Evolutionary conservation across 2,113 vertebrate species (phyloP).

Genomic region (Catagonus wagneri): DNA sequence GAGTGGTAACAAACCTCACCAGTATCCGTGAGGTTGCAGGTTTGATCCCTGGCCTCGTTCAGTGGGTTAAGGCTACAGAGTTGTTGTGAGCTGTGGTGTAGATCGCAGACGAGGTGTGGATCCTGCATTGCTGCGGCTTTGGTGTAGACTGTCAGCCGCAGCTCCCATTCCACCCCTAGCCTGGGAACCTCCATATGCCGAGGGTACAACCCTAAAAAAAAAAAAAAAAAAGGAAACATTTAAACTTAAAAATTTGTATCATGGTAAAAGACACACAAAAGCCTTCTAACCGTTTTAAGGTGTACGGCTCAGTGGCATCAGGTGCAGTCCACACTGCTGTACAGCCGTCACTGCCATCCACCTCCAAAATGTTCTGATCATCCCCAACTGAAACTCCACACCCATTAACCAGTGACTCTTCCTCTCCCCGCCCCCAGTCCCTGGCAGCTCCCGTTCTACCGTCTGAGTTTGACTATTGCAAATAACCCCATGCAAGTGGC

Average conservation of each 20-base stretch:
- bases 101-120: too few relatives aligned
- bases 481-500: accelerated
- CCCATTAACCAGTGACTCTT: neutral
- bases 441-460: neutral
- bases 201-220: too few relatives aligned
- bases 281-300: neutral
- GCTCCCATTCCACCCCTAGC: too few relatives aligned
- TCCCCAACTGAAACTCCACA: neutral
- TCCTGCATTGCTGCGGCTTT: too few relatives aligned
- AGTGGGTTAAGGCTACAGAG: too few relatives aligned
- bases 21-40: too few relatives aligned
- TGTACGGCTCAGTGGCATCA: neutral
- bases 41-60: too few relatives aligned
- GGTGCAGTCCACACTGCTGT: accelerated
- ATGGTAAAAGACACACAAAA: too few relatives aligned
- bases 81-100: too few relatives aligned
- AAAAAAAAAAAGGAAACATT: neutral
- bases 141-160: too few relatives aligned
- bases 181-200: too few relatives aligned
- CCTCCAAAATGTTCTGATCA: neutral
- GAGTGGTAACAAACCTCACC: too few relatives aligned
- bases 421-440: accelerated
- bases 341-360: accelerated
- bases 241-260: neutral
- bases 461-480: neutral